Evolutionary conservation across 2,888 invertebrate species (phyloP).

Genomic region (Adelphocoris suturalis): DNA sequence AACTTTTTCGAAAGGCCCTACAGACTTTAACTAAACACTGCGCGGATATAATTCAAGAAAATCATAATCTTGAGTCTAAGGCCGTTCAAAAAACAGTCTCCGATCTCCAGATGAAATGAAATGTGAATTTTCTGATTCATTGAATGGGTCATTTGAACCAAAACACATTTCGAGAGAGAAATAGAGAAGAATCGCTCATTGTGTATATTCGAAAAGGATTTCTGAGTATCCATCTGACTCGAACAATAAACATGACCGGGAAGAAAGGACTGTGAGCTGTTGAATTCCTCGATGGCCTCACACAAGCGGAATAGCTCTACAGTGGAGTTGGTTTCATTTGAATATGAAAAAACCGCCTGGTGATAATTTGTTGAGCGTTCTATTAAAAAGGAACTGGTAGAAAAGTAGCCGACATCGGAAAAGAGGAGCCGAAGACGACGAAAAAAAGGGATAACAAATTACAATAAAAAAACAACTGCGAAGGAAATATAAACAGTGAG

Average conservation of each 20-base stretch:
- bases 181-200: background rate
- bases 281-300: conserved; percentile 11
- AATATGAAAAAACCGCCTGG: conserved; percentile 28
- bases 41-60: too few relatives aligned
- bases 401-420: conserved; percentile 1
- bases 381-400: conserved; percentile 4
- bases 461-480: conserved; percentile 24
- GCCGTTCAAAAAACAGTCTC: too few relatives aligned
- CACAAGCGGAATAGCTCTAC: background rate
- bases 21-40: too few relatives aligned
- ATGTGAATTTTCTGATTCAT: background rate
- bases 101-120: too few relatives aligned
- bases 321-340: background rate
- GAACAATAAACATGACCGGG: background rate
- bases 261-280: conserved; percentile 28
- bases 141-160: background rate
- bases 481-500: conserved; percentile 32
- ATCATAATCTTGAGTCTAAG: too few relatives aligned
- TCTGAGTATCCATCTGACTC: background rate
- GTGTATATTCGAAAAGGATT: background rate
- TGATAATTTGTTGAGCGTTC: conserved; percentile 21
- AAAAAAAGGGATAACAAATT: background rate
- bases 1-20: too few relatives aligned
- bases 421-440: background rate
- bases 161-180: conserved; percentile 7